Evolutionary conservation across 2,113 vertebrate genomes (phyloP).

Genomic region (Gopherus evgoodei): DNA sequence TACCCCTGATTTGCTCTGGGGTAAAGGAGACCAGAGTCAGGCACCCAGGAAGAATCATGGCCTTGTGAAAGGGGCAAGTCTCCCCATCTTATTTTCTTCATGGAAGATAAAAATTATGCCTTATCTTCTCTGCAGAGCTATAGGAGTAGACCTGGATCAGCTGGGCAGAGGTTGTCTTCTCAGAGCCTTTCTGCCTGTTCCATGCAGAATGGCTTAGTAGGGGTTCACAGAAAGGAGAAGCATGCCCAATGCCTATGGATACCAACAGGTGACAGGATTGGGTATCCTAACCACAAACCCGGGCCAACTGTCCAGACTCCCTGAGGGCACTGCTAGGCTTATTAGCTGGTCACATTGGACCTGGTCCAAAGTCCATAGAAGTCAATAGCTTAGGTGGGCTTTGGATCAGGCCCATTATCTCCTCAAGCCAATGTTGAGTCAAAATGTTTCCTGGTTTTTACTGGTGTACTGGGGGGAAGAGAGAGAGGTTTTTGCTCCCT

Average conservation of each 20-base stretch:
- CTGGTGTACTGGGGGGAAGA: background rate
- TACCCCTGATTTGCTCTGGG: no score
- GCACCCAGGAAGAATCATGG: no score
- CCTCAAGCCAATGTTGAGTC: background rate
- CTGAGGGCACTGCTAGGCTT: background rate
- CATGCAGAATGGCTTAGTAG: background rate
- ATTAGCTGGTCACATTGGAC: background rate
- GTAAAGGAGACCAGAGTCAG: no score
- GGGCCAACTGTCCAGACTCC: background rate
- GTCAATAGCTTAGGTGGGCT: background rate
- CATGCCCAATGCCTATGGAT: background rate
- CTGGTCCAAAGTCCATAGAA: background rate
- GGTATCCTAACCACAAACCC: background rate
- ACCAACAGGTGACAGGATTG: background rate
- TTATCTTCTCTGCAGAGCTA: background rate
- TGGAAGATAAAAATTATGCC: no score
- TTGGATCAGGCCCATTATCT: background rate
- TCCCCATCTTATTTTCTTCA: no score
- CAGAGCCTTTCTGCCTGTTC: background rate
- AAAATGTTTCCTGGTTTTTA: background rate
- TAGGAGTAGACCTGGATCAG: background rate
- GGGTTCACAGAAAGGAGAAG: background rate
- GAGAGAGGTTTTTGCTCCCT: background rate
- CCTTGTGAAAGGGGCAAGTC: no score
- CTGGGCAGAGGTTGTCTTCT: background rate